Conservation (phyloP, 2,797 vertebrate genomes). For the Muscicapa striata region DNA sequence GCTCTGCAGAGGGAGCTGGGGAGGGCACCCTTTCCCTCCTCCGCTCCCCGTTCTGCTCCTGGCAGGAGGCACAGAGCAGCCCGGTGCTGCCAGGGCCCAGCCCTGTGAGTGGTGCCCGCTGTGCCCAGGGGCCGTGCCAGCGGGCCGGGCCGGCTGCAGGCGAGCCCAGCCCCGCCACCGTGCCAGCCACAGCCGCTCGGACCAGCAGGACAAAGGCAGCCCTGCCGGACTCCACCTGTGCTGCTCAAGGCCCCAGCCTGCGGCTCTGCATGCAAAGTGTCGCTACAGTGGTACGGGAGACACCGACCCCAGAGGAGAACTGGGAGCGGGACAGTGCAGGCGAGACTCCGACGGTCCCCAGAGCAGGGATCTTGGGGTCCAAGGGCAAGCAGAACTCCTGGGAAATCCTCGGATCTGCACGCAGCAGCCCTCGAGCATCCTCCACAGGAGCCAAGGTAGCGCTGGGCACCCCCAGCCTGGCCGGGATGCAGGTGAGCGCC, state of each 20-base stretch:
- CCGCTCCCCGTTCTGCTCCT: not conserved
- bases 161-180: fast-evolving
- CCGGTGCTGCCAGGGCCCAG: not conserved
- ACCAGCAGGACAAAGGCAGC: not conserved
- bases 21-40: not conserved
- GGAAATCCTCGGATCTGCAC: not conserved
- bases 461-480: not conserved
- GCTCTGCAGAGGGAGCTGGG: not conserved
- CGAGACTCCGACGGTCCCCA: not conserved
- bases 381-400: not conserved
- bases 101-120: fast-evolving
- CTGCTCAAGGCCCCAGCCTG: not conserved
- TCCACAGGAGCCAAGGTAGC: not conserved
- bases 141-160: not conserved
- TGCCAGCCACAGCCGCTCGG: not conserved
- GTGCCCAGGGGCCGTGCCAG: not conserved
- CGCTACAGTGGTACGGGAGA: fast-evolving
- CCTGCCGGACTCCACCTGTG: not conserved
- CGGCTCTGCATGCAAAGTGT: not conserved
- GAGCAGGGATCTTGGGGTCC: not conserved
- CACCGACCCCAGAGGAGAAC: not conserved
- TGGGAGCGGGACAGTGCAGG: fast-evolving
- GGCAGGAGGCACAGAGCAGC: not conserved
- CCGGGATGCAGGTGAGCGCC: not conserved
- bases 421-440: not conserved